Conservation (phyloP, 2,797 vertebrate genomes). For the Sorex maritimensis region DNA sequence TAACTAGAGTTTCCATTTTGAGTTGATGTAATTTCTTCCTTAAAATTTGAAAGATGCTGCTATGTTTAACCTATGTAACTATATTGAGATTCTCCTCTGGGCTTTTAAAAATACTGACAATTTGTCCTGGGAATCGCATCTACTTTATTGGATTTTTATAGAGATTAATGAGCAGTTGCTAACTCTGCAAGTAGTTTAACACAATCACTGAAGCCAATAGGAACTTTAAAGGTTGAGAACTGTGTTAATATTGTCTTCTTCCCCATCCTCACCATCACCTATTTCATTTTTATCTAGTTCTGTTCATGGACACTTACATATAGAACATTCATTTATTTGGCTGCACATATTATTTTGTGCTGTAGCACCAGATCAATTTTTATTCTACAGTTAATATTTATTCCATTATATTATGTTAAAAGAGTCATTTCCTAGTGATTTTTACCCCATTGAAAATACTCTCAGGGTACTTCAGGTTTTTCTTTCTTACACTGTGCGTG, state of each 20-base stretch:
- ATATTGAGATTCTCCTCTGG: constrained; percentile 68
- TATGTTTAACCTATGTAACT: constrained; percentile 76
- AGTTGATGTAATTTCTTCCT: constrained; percentile 64
- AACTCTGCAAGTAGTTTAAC: constrained; percentile 54
- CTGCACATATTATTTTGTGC: background rate
- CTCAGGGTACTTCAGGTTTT: background rate
- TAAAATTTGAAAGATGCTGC: constrained; percentile 64
- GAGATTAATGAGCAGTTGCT: constrained; percentile 75
- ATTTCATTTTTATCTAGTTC: background rate
- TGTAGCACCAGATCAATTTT: background rate
- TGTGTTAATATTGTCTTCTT: background rate
- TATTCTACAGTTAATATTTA: background rate
- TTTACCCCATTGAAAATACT: background rate
- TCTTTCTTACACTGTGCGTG: background rate
- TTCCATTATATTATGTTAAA: background rate
- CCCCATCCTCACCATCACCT: background rate
- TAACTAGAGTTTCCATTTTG: constrained; percentile 60
- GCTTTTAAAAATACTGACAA: constrained; percentile 73
- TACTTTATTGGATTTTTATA: constrained; percentile 77
- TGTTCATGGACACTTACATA: background rate
- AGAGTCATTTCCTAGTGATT: background rate
- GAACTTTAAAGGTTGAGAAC: constrained; percentile 38
- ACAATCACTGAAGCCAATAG: constrained; percentile 25
- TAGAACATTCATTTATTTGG: background rate
- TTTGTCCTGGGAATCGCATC: constrained; percentile 66